Evolutionary conservation across 2,797 vertebrate genomes (phyloP).

Genomic region (Lepilemur ruficaudatus): DNA sequence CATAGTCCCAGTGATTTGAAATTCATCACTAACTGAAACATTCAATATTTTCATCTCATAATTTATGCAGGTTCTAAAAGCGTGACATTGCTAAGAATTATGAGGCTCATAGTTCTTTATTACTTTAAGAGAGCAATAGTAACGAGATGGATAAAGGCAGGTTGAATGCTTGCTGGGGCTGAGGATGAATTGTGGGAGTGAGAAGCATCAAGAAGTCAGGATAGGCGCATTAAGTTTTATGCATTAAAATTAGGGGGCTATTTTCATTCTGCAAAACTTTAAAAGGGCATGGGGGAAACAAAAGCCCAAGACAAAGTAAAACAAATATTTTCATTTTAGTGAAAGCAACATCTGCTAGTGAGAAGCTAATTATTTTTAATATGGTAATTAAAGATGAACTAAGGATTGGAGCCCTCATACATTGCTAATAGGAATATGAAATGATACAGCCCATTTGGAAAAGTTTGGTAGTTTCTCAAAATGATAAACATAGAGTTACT

Average conservation of each 20-base stretch:
- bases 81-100: conserved; percentile 60
- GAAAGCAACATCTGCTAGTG: background rate
- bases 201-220: background rate
- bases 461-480: background rate
- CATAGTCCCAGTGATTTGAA: conserved; percentile 64
- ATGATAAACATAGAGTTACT: background rate
- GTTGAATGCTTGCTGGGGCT: conserved; percentile 48
- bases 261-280: background rate
- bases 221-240: conserved; percentile 31
- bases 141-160: conserved; percentile 58
- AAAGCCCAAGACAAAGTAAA: conserved; percentile 3
- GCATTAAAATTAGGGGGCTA: background rate
- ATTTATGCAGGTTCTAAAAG: conserved; percentile 74
- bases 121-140: conserved; percentile 64
- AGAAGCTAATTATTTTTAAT: conserved; percentile 31
- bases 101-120: conserved; percentile 69
- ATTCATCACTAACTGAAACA: conserved; percentile 65
- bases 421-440: background rate
- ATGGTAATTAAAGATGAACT: conserved; percentile 34
- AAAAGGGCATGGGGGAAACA: background rate
- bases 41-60: conserved; percentile 72
- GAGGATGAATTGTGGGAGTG: background rate
- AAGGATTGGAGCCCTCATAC: background rate
- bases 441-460: background rate
- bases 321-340: conserved; percentile 37